Base-by-base conservation (phyloP, 2,888 invertebrate species). In the Argyresthia albistria region DNA sequence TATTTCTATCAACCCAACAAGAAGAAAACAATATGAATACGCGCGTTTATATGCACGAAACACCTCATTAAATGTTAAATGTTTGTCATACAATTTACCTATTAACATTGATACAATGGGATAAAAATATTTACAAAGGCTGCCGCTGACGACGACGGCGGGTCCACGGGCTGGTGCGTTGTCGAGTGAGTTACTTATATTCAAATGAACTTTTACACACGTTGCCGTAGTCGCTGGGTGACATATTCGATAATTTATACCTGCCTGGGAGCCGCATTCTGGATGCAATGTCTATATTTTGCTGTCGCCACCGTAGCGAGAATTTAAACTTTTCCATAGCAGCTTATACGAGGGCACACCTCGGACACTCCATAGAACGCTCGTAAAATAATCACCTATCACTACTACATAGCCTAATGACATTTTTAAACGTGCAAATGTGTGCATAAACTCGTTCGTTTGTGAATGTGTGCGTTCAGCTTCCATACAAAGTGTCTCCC, bases 181-280 rank as follows among this genome's bases (percentile, higher is more conserved):
- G 58, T 64, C 66, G 60, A 63, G 64, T 66, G 61, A 68, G 67
- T 70, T 73, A 25, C 25, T 25, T 25, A 25, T 25, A 74, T 75
- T 74, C 67, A 73, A 73, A 75, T 73, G 66, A 67, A 75, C 70
- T 73, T 70, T 73, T 69, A 72, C 70, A 70, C 71, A 65, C 66
- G 67, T 70, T 66, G 62, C 61, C 61, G 64, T 60, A 56, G 60
- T 60, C 53, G 56, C 52, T 55, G 57, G 63, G 57, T 67, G 75
- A 76, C 74, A 67, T 76, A 76, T 76, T 78, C 69, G 69, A 76
- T 79, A 76, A 79, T 76, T 76, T 79, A 76, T 73, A 70, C 71
- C 62, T 67, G 65, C 59, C 67, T 25, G 25, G 25, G 25, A 25
- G 25, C 6, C 25, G 25, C 25, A 25, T 25, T 25, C 25, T 25